A percentile compares a stretch with the other conserved stretches of the same genome.
These are phyloP conservation scores for Argyra leucocephala DNA, from an alignment of 2,888 invertebrate genomes.

Conservation along the genomic window DNA sequence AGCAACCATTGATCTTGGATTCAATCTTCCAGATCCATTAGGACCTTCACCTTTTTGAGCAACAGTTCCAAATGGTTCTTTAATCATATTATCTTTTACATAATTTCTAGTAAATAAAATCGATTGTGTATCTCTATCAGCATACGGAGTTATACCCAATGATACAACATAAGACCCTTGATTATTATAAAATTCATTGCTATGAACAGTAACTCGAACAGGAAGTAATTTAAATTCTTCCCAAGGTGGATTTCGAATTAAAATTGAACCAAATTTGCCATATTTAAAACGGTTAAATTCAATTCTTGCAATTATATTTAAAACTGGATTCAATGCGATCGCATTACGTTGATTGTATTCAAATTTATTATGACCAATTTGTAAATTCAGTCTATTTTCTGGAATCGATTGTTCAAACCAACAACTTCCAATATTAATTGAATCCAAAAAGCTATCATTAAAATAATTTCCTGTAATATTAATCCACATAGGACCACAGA, in stretches of 20 bases:
- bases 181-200: conserved; percentile 86
- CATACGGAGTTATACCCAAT: conserved; percentile 79
- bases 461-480: conserved; percentile 91
- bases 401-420: conserved; percentile 48
- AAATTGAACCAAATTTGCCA: conserved; percentile 71
- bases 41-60: conserved; percentile 37
- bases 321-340: conserved; percentile 68
- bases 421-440: conserved; percentile 74
- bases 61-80: conserved; percentile 69
- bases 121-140: conserved; percentile 68
- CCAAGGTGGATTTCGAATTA: conserved; percentile 69
- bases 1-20: conserved; percentile 83
- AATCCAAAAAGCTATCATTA: conserved; percentile 66
- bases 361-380: conserved; percentile 80
- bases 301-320: conserved; percentile 66
- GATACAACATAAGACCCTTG: conserved; percentile 79
- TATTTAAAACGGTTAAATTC: conserved; percentile 83
- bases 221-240: conserved; percentile 73
- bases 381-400: conserved; percentile 51
- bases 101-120: conserved; percentile 81
- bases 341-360: conserved; percentile 64
- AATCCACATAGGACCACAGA: conserved; percentile 72
- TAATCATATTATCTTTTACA: conserved; percentile 72
- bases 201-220: conserved; percentile 61
- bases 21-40: conserved; percentile 55